Base-by-base conservation (phyloP, 2,113 vertebrate genomes). In the Bombycilla garrulus region DNA sequence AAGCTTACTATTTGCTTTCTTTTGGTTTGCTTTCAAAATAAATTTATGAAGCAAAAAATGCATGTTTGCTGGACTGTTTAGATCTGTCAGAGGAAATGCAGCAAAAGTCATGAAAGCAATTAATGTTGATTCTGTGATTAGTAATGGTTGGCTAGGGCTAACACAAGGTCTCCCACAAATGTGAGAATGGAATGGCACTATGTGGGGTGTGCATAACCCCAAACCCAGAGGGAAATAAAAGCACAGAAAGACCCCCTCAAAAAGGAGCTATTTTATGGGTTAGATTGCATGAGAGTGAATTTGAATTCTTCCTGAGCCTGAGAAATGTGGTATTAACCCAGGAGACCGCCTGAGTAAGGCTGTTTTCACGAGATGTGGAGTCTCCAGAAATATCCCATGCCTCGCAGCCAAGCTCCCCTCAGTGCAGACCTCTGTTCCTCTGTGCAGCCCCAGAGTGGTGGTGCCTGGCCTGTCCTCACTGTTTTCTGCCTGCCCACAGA, bases 281-380 rank as follows among this genome's bases (percentile, higher is more conserved):
- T 40, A 35, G 28, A 24, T 15, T 78, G 18, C 35, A 24, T 28
- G 12, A 65, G 3, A 14, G 23, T 21, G 28, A 67, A 61, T 36
- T 28, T 24, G 4, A 61, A 57, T 51, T 38, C 9, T 50, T 72
- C 28, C 70, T 23, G 33, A 72, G 38, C 26, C 12, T 23, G 31
- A 44, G 58, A 24, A 67, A 17, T 6, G 16, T 15, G 5, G 5
- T 14, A 6, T 26, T 24, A 58, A 14, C 7, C 18, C 36, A 45
- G 12, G 12, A 31, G 21, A 50, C 7, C 1, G 3, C 14, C 10
- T 12, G 20, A 42, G 23, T 23, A 28, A 4, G 0, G 6, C 36
- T 62, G 17, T 15, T 73, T 4, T 29, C 29, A 11, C 5, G 18
- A 6, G 3, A 24, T 0, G 0, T 22, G 33, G 2, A 22, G 7